Base-by-base conservation (phyloP, 2,113 vertebrate species). In the Myodes glareolus region DNA sequence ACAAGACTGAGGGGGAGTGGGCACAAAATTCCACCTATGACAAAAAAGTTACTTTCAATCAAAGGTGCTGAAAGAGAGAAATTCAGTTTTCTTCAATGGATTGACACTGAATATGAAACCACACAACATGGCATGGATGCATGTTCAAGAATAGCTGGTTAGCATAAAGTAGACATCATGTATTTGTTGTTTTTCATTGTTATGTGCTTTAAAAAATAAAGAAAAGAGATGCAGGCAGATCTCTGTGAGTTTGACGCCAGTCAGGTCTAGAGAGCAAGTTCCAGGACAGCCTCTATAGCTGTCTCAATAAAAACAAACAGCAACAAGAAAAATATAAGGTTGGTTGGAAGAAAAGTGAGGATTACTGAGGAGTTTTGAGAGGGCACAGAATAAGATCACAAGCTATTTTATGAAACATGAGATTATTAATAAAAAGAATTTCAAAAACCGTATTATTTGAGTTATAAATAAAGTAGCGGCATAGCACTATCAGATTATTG, bases 381-480 rank as follows among this genome's bases (percentile, higher is more conserved):
- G n/a, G 14, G 25, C 7, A 63, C n/a, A 39, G 23, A 84, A 63
- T 42, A 17, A 17, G 25, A 39, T 13, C 13, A 29, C 55, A 29
- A 42, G n/a, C 29, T 84, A 63, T 31, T 84, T 7, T 63, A 31
- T 42, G 25, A 84, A 84, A 63, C 3, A n/a, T 42, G n/a, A 39
- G 9, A 63, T 10, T 61, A 63, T 27, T 61, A 58, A 61, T 58
- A 80, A 1, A 58, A 55, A n/a, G 19, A 80, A 81, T n/a, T 63
- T 39, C 5, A 61, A 82, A 39, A 27, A 2, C 6, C 12, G 21
- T 1, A 9, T 31, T n/a, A 11, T 27, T 33, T 17, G 3, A 39
- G 50, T 7, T 23, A 19, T 65, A 63, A 16, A 27, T 3, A 9
- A 8, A 76, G 1, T 7, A 16, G 1, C 0, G 27, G 3, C 3